These are phyloP conservation scores for Linyphia triangularis DNA, from an alignment of 2,888 invertebrate genomes.

Conservation along the genomic window DNA sequence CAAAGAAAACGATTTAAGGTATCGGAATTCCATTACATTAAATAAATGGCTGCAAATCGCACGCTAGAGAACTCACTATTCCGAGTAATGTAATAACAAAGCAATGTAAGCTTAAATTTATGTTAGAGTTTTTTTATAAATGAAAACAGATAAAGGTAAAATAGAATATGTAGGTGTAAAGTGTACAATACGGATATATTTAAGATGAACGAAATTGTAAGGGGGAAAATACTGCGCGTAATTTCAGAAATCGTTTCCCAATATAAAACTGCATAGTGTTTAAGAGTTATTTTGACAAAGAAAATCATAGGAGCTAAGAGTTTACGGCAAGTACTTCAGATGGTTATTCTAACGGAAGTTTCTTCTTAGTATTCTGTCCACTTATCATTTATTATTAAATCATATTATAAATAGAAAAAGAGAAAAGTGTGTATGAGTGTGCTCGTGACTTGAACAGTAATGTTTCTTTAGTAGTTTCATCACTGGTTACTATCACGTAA, in stretches of 20 bases:
- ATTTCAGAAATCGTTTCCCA: slow-evolving; percentile 39
- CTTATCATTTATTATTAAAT: too few relatives aligned
- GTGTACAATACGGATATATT: neutral
- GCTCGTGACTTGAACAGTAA: too few relatives aligned
- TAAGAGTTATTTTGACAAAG: neutral
- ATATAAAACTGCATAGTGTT: neutral
- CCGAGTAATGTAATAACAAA: neutral
- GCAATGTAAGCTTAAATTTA: neutral
- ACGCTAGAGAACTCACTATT: neutral
- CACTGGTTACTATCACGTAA: too few relatives aligned
- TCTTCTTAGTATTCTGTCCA: too few relatives aligned
- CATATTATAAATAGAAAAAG: too few relatives aligned
- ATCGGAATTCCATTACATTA: neutral
- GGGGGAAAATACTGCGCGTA: neutral
- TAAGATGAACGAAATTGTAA: neutral
- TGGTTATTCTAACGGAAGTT: too few relatives aligned
- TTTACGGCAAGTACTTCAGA: neutral
- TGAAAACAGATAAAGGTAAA: neutral
- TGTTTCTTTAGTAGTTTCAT: too few relatives aligned
- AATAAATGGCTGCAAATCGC: neutral
- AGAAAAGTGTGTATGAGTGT: too few relatives aligned
- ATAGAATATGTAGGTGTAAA: neutral
- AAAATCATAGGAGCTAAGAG: neutral
- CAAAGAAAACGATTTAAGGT: neutral
- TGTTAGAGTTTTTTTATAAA: neutral